Base-by-base conservation (phyloP, 2,797 vertebrate species). In the Microctenopoma lineatum region DNA sequence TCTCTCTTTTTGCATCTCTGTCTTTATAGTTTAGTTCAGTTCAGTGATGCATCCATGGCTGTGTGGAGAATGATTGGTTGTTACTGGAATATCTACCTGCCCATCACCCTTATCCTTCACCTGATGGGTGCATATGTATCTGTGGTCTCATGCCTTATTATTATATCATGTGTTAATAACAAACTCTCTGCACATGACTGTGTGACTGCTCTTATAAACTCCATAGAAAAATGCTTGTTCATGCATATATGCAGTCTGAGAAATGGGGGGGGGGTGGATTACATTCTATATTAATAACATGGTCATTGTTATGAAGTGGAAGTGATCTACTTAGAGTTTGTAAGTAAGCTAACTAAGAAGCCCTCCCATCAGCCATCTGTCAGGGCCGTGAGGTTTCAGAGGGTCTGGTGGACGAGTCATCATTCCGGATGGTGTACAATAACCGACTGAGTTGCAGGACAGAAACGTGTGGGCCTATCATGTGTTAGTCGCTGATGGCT, bases 281-380 rank as follows among this genome's bases (percentile, higher is more conserved):
- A 67, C 83, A 84, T 9, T 45, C 12, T 73, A 48, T 79, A 70
- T 75, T 75, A 70, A 69, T 46, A 73, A 63, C 72, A 70, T 61
- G 21, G 50, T 34, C 4, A 6, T 46, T 4, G 52, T 65, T 58
- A 66, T 63, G 79, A 57, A 79, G 63, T 66, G 68, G 59, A 70
- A 75, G 21, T 21, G 21, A 21, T 21, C 34, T 64, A 62, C 73
- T 77, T 36, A 45, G 53, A 64, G 61, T 66, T 77, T 75, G 69
- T 45, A 79, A 85, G 75, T 82, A 59, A 83, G 88, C 84, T 81
- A 74, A 85, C 57, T 63, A 66, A 62, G 56, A 27, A 50, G 75
- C 44, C 27, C 66, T 70, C 51, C 76, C 42, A 34, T 85, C 59
- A 79, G 77, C 81, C 90, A 88, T 89, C 86, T 90, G 89, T 85